These are phyloP conservation scores for Carassius carassius DNA, from an alignment of 2,113 vertebrate genomes.

Conservation along the genomic window DNA sequence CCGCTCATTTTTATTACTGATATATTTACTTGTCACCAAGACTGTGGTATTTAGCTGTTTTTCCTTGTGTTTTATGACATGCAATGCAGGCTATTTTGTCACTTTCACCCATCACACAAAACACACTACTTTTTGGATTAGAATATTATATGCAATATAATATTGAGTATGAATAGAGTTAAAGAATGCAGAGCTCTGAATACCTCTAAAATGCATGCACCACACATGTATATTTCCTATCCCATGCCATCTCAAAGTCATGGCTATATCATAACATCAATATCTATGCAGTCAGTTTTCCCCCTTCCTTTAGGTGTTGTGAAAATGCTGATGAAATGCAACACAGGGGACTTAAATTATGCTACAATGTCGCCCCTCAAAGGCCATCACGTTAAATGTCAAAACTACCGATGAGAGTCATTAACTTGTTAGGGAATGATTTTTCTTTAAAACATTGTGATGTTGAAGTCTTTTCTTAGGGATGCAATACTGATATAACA, in stretches of 20 bases:
- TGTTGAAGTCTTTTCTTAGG: neutral
- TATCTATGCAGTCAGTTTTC: neutral
- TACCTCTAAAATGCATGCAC: neutral
- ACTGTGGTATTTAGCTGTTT: neutral
- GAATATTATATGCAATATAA: neutral
- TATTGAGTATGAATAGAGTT: neutral
- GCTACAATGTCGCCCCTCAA: conserved; percentile 7
- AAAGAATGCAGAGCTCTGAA: neutral
- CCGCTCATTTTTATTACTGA: too few species aligned
- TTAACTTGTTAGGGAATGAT: neutral
- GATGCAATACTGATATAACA: neutral
- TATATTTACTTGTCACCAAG: neutral
- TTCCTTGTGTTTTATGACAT: neutral
- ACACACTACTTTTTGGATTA: neutral
- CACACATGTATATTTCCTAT: neutral
- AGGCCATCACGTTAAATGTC: neutral
- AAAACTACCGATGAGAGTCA: neutral
- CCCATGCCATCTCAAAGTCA: neutral
- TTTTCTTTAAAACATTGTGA: neutral
- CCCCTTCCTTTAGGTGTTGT: neutral
- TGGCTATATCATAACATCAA: neutral
- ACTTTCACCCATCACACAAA: neutral
- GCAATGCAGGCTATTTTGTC: neutral
- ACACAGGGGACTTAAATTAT: neutral
- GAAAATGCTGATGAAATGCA: neutral